Base-by-base conservation (phyloP, 2,888 invertebrate genomes). In the Lumbricus terrestris region DNA sequence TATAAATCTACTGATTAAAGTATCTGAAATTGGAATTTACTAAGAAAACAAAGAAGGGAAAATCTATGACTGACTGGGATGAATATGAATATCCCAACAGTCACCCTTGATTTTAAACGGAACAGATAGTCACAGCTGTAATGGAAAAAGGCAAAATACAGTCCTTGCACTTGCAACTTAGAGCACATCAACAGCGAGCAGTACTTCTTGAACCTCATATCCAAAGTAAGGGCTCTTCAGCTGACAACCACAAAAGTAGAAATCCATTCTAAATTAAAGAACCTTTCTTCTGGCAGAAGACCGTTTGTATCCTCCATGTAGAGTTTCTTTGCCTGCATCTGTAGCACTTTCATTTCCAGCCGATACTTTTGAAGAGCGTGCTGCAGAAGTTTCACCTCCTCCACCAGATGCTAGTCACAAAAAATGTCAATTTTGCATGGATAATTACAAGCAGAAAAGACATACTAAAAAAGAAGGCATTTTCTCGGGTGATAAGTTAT, bases 361-460 rank as follows among this genome's bases (percentile, higher is more conserved):
- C 93, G 93, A 92, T 93, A 94, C 89, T 93, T 93, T 91, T 93
- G 93, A 69, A 94, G 90, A 0, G 94, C 93, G 85, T 93, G 92
- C 92, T 94, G 93, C 88, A 93, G 92, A 85, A 94, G 91, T 35
- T 93, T 91, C 13, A 93, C 93, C 90, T 94, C 94, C 83, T 94
- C 93, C 88, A 93, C 92, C 47, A 94, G 90, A 38, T 91, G 88
- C 91, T 92, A 89, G 54, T 42, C 18, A 88, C 37, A 40, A 42
- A 40, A 42, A 42, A 47, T 40, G 40, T 42, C 40, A 29, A 88
- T 34, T 29, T 47, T 69, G 13, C 69, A 69, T 8, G 8, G 13
- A 69, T 11, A 69, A n/a, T n/a, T n/a, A 69, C n/a, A 69, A 69
- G n/a, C 69, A 29, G 69, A 69, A 69, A 69, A 16, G 69, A 69